phyloP scores from a whole-genome alignment of 2,888 invertebrate species.

The Drosophila silvestris region DNA sequence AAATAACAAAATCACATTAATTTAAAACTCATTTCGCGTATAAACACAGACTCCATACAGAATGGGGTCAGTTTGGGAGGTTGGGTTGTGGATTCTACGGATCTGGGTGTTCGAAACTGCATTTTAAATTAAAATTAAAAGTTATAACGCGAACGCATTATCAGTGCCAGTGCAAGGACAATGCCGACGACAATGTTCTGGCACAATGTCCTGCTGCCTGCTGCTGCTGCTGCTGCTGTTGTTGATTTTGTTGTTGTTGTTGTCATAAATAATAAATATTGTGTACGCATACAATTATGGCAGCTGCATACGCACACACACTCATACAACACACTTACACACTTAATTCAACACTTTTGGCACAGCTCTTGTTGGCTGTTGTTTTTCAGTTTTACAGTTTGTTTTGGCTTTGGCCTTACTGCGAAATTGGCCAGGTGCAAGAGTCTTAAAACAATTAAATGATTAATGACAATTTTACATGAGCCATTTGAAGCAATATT shows the following conservation, averaged over 20 bases:
- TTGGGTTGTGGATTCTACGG: too few relatives aligned
- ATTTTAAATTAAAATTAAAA: conserved; percentile 81
- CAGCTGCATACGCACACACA: conserved; percentile 37
- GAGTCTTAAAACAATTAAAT: conserved; percentile 79
- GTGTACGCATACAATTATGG: conserved; percentile 78
- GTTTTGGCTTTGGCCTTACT: conserved; percentile 17
- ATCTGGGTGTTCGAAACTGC: conserved; percentile 58
- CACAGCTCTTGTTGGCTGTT: conserved; percentile 6
- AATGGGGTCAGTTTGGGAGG: neutral
- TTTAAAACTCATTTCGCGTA: conserved; percentile 78
- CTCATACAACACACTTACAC: conserved; percentile 13
- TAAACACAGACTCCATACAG: conserved; percentile 58
- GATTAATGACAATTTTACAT: conserved; percentile 62
- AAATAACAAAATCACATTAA: conserved; percentile 83
- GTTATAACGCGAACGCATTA: conserved; percentile 65
- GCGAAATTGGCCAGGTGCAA: conserved; percentile 72
- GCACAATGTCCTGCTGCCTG: conserved; percentile 9
- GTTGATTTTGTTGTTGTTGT: neutral
- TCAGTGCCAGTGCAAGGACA: conserved; percentile 54
- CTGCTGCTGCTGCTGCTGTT: neutral
- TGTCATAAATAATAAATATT: conserved; percentile 76
- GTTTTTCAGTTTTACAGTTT: neutral
- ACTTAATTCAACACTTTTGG: conserved; percentile 28
- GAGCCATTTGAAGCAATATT: conserved; percentile 43
- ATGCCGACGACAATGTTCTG: conserved; percentile 19